These are phyloP conservation scores for Tillus elongatus DNA, from an alignment of 2,888 invertebrate genomes.

Conservation along the genomic window DNA sequence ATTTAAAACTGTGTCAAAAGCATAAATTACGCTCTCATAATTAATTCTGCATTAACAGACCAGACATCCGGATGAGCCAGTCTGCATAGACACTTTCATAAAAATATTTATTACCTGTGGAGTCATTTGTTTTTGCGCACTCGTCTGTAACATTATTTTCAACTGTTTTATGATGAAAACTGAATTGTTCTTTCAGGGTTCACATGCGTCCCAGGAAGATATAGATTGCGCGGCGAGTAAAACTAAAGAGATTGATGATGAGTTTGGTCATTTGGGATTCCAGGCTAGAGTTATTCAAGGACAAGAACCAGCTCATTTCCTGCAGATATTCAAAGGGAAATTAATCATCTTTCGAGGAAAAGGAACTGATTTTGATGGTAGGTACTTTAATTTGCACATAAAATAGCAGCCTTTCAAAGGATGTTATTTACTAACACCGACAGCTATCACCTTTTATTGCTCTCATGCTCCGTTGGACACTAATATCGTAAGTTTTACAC, in stretches of 20 bases:
- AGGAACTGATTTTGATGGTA: slow-evolving; percentile 57
- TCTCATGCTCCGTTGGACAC: too few relatives aligned
- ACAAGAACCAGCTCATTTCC: slow-evolving; percentile 83
- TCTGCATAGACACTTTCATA: background rate
- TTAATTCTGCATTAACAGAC: too few relatives aligned
- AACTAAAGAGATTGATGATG: slow-evolving; percentile 51
- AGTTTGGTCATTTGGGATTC: slow-evolving; percentile 43
- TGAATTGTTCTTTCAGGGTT: slow-evolving; percentile 50
- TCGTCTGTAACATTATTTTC: slow-evolving; percentile 9
- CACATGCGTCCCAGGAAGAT: slow-evolving; percentile 65
- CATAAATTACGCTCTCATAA: too few relatives aligned
- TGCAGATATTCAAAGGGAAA: slow-evolving; percentile 81
- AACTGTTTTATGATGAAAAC: too few relatives aligned
- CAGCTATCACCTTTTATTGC: too few relatives aligned
- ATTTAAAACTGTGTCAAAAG: too few relatives aligned
- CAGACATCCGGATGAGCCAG: background rate
- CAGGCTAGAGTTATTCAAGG: slow-evolving; percentile 75
- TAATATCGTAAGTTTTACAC: too few relatives aligned
- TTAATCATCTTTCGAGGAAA: slow-evolving; percentile 66
- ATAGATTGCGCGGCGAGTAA: slow-evolving; percentile 59
- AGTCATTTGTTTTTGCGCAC: background rate
- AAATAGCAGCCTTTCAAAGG: too few relatives aligned
- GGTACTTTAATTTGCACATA: slow-evolving; percentile 20
- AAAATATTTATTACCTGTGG: background rate
- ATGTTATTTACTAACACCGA: too few relatives aligned